Percentiles rank a stretch among this genome's conserved stretches.
These are phyloP conservation scores for Brachypalpus laphriformis DNA, from an alignment of 2,888 invertebrate genomes.

Conservation along the genomic window DNA sequence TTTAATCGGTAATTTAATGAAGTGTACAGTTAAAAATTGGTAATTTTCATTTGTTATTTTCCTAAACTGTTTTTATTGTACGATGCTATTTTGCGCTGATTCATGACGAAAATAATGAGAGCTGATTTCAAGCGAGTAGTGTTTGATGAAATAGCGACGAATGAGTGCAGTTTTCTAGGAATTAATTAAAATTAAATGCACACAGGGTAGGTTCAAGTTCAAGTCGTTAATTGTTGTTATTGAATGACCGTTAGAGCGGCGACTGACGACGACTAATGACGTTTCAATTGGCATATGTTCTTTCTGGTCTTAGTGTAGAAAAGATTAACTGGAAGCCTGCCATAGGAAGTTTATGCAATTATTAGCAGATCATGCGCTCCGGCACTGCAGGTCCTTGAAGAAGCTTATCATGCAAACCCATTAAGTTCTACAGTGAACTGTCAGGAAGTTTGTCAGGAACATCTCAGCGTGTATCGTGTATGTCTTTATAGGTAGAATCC, in stretches of 20 bases:
- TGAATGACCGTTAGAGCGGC: constrained; percentile 31
- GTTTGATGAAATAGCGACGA: constrained; percentile 1
- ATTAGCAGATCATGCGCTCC: too few species aligned
- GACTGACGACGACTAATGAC: background rate
- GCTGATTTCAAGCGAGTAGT: background rate
- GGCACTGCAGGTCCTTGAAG: too few species aligned
- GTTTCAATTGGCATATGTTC: background rate
- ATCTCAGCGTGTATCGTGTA: too few species aligned
- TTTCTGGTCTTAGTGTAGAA: too few species aligned
- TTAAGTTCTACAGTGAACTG: too few species aligned
- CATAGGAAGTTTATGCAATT: too few species aligned
- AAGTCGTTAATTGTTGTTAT: constrained; percentile 49
- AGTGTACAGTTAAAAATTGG: constrained; percentile 47
- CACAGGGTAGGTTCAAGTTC: constrained; percentile 54
- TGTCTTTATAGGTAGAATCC: too few species aligned
- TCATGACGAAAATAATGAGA: constrained; percentile 24
- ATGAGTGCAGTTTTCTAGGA: constrained; percentile 35
- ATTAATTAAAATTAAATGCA: constrained; percentile 51
- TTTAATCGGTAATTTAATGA: constrained; percentile 36
- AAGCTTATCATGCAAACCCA: too few species aligned
- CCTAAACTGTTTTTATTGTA: constrained; percentile 1
- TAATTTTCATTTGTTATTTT: constrained; percentile 37
- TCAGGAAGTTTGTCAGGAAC: too few species aligned
- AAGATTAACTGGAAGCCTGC: too few species aligned
- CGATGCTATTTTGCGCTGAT: constrained; percentile 13